Conservation (phyloP, 2,113 vertebrate species). For the Sinocyclocheilus rhinocerous region DNA sequence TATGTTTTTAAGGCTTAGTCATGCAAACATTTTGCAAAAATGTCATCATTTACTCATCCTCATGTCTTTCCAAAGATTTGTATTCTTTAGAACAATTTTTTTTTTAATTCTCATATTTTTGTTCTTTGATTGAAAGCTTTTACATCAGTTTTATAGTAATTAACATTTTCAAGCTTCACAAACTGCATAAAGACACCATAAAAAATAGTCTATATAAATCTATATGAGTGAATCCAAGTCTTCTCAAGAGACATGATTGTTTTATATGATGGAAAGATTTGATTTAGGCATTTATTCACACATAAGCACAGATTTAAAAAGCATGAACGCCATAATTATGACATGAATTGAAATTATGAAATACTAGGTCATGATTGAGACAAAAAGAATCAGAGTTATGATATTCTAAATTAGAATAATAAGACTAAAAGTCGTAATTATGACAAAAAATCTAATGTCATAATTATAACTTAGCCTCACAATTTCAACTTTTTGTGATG, state of each 20-base stretch:
- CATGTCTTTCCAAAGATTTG: neutral
- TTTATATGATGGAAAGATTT: neutral
- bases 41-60: neutral
- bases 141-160: neutral
- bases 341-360: neutral
- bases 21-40: too few relatives aligned
- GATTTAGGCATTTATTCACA: neutral
- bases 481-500: neutral
- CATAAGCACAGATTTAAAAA: neutral
- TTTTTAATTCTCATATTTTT: neutral
- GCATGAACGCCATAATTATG: neutral
- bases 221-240: neutral
- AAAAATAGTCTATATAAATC: neutral
- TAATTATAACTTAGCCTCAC: too few relatives aligned
- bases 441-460: neutral
- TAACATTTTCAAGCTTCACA: neutral
- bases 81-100: neutral
- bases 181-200: neutral
- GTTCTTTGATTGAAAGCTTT: neutral
- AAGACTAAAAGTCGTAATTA: neutral
- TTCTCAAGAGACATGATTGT: neutral
- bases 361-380: neutral
- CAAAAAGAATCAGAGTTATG: neutral
- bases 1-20: too few relatives aligned
- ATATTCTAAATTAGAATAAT: too few relatives aligned